Base-by-base conservation (phyloP, 1,140 invertebrate genomes). In the Lutraria rhynchaena region DNA sequence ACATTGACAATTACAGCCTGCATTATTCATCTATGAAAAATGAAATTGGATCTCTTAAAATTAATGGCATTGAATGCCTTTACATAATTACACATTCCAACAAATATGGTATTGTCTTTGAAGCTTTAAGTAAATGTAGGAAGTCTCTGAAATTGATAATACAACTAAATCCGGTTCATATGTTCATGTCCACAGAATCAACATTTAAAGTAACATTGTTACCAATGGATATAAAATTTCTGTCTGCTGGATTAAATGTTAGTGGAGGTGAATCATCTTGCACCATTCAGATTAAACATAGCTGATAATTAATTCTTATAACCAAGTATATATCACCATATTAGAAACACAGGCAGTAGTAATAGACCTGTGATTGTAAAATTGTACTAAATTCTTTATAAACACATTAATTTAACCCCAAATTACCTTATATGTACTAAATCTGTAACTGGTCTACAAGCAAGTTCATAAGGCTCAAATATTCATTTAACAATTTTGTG, bases 61-160 rank as follows among this genome's bases (percentile, higher is more conserved):
- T 65, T 3, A 27, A 55, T 44, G 63, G 31, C 17, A 22, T 74
- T 35, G 46, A 78, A 11, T 88, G 87, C 76, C n/a, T 88, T 33
- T 63, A 51, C 22, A 11, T 85, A 11, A 29, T 87, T 22, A 58
- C 41, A 15, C 51, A 65, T 17, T 78, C 82, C 37, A 83, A 85
- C 69, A 22, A 51, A 11, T 15, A 65, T 33, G 87, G 87, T 19
- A 70, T 81, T 11, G 58, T 82, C 3, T 71, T 86, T 49, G 83
- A 83, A 60, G 76, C 57, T 31, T 76, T 70, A 15, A 88, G 84
- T 69, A n/a, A 57, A 0, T 88, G 87, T 53, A 44, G 19, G 19
- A 61, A n/a, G 24, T 29, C 29, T 46, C 80, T 82, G 13, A 24
- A 65, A 1, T 13, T 84, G 0, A 29, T 24, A 41, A 71, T 83